Base-by-base conservation (phyloP, 1,140 invertebrate species). In the Orchestia grillus region DNA sequence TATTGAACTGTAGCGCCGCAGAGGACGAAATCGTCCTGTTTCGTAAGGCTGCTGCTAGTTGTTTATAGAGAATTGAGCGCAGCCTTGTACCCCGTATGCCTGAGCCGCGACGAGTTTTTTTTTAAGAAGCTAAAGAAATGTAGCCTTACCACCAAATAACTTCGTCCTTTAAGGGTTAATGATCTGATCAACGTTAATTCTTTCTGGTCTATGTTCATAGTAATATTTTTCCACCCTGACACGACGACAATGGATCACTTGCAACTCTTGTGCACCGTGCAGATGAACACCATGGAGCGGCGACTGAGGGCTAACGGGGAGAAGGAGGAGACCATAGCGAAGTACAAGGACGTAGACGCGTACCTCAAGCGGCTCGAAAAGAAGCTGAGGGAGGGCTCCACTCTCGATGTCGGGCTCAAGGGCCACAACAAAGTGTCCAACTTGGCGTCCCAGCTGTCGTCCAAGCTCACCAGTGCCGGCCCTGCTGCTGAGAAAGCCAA, bases 351-450 rank as follows among this genome's bases (percentile, higher is more conserved):
- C 96, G 98, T 99, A 97, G 99, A 99, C 97, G 98, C 98, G 97
- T 98, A 98, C 1, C 97, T 99, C 90, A 98, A 98, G 97, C 98
- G 98, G 97, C 97, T 99, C 95, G 98, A 99, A 97, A 98, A 98
- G 97, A 98, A 99, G 97, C 97, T 99, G 57, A 98, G 98, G 97
- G 98, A 99, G 97, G 98, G 98, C 96, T 98, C 98, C 97, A 97
- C 98, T 87, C 97, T 98, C 96, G 98, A 98, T 96, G 97, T 97
- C 43, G 98, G 98, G 16, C 97, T 98, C 96, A 97, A 98, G 96
- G 98, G 98, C 19, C 98, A 98, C 97, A 99, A 99, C 97, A 99
- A 99, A 97, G 99, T 99, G n/a, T 98, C 98, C 53, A 98, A 98
- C 57, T 98, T 99, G 98, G 98, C 98, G 44, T 98, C 98, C 96